Conservation (phyloP, 1,140 invertebrate species). For the Gonatopus flavifemur region DNA sequence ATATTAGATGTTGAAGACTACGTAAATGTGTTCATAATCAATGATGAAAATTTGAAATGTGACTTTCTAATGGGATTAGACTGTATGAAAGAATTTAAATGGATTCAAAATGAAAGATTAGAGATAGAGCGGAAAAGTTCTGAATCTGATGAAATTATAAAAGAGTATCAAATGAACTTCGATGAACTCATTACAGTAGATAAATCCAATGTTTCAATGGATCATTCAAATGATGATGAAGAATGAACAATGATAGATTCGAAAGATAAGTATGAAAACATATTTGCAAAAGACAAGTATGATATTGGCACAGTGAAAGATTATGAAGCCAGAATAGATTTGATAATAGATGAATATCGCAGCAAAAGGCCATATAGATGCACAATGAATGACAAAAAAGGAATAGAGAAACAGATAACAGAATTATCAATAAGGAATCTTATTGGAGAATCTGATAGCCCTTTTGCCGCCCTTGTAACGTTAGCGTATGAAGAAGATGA, state of each 20-base stretch:
- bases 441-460: background rate
- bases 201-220: background rate
- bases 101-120: no score
- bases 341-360: background rate
- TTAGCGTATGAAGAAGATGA: no score
- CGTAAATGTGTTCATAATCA: no score
- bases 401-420: background rate
- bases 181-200: background rate
- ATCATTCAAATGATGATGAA: background rate
- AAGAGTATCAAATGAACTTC: background rate
- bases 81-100: no score
- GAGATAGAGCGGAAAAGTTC: no score
- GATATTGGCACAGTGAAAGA: background rate
- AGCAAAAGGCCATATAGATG: no score
- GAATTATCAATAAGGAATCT: background rate
- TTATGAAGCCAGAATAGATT: background rate
- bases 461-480: background rate
- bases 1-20: no score
- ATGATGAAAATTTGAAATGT: no score
- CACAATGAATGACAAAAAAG: background rate
- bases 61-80: no score
- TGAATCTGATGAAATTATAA: background rate
- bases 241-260: background rate
- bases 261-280: background rate
- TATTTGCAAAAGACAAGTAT: slow-evolving; percentile 1